phyloP scores from a whole-genome alignment of 2,888 invertebrate genomes.

The Chymomyza fuscimana region DNA sequence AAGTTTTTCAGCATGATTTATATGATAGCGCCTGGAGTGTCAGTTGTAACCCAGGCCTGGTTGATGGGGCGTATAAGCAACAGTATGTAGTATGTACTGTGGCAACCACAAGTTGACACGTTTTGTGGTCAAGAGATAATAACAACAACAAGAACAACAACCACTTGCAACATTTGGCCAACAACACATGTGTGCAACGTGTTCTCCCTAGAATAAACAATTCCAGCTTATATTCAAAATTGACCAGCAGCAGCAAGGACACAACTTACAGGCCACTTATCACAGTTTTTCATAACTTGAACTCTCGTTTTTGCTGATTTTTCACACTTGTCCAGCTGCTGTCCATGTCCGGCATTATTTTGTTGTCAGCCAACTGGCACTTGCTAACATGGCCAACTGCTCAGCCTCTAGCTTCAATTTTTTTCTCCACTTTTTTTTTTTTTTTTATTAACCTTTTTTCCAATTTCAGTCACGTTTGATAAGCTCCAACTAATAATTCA shows the following conservation, averaged over 20 bases:
- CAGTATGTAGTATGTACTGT: background rate
- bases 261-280: conserved; percentile 30
- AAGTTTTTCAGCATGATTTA: conserved; percentile 56
- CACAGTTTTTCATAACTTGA: conserved; percentile 39
- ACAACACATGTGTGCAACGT: background rate
- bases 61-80: conserved; percentile 42
- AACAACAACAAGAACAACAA: conserved; percentile 34
- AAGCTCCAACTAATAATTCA: conserved; percentile 70
- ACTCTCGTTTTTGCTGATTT: conserved; percentile 47
- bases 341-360: conserved; percentile 44
- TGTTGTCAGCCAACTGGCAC: conserved; percentile 54
- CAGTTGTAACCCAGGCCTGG: conserved; percentile 29
- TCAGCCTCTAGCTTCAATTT: conserved; percentile 18
- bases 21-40: conserved; percentile 29
- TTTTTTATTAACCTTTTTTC: conserved; percentile 56
- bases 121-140: conserved; percentile 68
- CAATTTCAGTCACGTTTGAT: conserved; percentile 70
- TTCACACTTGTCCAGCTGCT: conserved; percentile 61
- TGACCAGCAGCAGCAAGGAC: conserved; percentile 17
- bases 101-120: conserved; percentile 55
- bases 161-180: background rate
- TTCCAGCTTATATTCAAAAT: conserved; percentile 46
- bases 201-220: conserved; percentile 5
- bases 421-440: conserved; percentile 25
- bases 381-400: conserved; percentile 10